These are phyloP conservation scores for Prosapia bicincta DNA, from an alignment of 2,888 invertebrate species.

Conservation along the genomic window DNA sequence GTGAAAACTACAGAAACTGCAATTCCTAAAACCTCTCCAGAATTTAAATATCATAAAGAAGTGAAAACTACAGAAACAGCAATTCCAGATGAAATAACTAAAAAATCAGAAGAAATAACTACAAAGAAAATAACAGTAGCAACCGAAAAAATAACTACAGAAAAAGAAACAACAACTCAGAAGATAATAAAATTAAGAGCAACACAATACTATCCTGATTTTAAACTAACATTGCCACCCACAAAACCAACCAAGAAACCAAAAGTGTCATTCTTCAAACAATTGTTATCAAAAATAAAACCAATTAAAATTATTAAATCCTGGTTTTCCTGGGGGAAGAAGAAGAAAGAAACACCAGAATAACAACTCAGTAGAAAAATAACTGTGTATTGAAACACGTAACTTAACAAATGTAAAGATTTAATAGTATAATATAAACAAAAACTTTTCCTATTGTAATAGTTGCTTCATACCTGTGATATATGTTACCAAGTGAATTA, in stretches of 20 bases:
- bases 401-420: no score
- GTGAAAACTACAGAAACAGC: no score
- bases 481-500: no score
- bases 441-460: no score
- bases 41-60: no score
- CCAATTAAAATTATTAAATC: neutral
- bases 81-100: neutral
- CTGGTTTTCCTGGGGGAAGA: neutral
- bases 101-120: neutral
- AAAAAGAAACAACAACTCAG: no score
- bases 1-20: no score
- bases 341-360: neutral
- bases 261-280: neutral
- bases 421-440: no score
- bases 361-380: no score
- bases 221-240: neutral
- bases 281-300: neutral
- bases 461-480: no score
- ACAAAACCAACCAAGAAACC: neutral
- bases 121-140: neutral
- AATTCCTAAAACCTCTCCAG: no score
- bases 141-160: neutral
- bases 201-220: neutral
- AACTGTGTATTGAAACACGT: no score
- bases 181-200: neutral